Evolutionary conservation across 2,113 vertebrate genomes (phyloP).

Genomic region (Xiphias gladius): DNA sequence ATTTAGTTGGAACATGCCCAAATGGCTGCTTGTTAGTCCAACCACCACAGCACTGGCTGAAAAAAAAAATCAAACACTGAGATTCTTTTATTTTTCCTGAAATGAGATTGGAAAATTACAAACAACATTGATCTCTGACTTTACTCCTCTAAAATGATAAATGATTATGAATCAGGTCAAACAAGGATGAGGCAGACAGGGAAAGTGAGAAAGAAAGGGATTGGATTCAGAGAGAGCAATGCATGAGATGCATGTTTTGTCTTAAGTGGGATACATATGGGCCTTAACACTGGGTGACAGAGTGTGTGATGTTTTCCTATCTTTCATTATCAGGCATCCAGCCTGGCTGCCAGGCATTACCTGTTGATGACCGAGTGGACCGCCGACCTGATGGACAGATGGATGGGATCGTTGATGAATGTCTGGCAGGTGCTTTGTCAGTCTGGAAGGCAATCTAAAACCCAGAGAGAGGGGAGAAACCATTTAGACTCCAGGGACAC

Average conservation of each 20-base stretch:
- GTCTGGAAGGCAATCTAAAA: conserved; percentile 86
- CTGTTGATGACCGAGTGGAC: conserved; percentile 84
- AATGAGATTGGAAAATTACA: conserved; percentile 56
- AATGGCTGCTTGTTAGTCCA: conserved; percentile 71
- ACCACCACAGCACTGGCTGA: conserved; percentile 18
- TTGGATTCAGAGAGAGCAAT: conserved; percentile 44
- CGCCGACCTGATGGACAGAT: conserved; percentile 86
- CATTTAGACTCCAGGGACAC: conserved; percentile 80
- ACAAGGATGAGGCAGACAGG: conserved; percentile 3
- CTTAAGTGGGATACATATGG: conserved; percentile 82
- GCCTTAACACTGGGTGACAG: conserved; percentile 83
- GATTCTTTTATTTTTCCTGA: conserved; percentile 42
- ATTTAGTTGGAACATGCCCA: conserved; percentile 74
- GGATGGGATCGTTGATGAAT: conserved; percentile 86
- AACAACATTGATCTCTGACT: conserved; percentile 59
- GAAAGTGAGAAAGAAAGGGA: conserved; percentile 15
- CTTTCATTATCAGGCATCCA: conserved; percentile 84
- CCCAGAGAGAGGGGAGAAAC: conserved; percentile 78
- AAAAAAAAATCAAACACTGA: conserved; percentile 19
- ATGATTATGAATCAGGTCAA: conserved; percentile 59
- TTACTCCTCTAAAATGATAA: conserved; percentile 39
- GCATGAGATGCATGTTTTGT: conserved; percentile 75
- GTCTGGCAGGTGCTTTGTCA: conserved; percentile 89
- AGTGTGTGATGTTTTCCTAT: conserved; percentile 85
- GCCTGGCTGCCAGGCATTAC: conserved; percentile 82